Conservation (phyloP, 37 sponge, comb jelly and placozoan species). For the Diacarnus erythraeanus region DNA sequence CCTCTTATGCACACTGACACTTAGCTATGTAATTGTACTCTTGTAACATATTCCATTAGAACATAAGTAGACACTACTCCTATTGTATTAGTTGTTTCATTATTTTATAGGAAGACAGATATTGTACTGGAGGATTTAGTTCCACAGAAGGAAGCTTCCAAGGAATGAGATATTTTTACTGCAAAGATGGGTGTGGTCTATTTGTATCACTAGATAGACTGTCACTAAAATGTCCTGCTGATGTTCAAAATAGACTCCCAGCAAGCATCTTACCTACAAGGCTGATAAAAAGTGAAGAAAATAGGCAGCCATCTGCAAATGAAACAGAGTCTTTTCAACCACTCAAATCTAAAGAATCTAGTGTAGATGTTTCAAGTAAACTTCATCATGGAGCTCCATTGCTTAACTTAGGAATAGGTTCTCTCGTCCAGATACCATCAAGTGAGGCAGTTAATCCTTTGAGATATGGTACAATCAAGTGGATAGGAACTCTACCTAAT, state of each 20-base stretch:
- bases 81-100: not conserved
- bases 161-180: conserved; percentile 36
- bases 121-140: conserved; percentile 29
- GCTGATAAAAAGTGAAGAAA: no score
- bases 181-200: conserved; percentile 40
- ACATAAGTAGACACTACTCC: no score
- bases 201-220: not conserved
- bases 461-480: conserved; percentile 54
- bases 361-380: not conserved
- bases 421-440: not conserved
- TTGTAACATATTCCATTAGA: not conserved
- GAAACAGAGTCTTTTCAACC: not conserved
- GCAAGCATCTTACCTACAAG: no score
- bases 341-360: not conserved
- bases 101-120: conserved; percentile 20
- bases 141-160: conserved; percentile 43
- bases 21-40: no score
- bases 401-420: conserved; percentile 18
- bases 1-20: no score
- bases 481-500: conserved; percentile 54
- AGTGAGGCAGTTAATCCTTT: not conserved
- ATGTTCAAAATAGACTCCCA: not conserved
- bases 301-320: no score
- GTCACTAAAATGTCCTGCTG: not conserved
- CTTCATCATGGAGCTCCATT: conserved; percentile 10